A percentile compares a stretch with the other conserved stretches of the same genome.
Evolutionary conservation across 2,797 vertebrate species (phyloP).

Genomic region (Garrulus glandarius): DNA sequence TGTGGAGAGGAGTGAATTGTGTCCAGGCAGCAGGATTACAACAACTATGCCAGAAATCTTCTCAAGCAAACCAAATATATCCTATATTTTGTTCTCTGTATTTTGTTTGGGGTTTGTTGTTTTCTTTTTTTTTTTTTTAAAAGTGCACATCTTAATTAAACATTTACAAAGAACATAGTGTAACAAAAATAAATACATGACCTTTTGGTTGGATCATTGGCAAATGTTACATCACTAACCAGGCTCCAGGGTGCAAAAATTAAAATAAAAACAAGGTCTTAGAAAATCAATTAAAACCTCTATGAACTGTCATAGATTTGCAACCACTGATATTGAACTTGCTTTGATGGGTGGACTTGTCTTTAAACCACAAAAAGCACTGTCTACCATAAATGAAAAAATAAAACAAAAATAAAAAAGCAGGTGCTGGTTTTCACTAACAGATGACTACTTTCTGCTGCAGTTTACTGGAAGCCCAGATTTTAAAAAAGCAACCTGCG

Average conservation of each 20-base stretch:
- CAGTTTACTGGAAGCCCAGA: slow-evolving; percentile 46
- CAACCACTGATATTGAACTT: slow-evolving; percentile 35
- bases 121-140: not conserved
- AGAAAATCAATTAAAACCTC: slow-evolving; percentile 25
- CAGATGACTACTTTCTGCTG: slow-evolving; percentile 29
- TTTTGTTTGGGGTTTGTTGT: not conserved
- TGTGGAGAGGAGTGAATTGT: slow-evolving; percentile 28
- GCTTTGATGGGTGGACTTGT: not conserved
- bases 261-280: slow-evolving; percentile 33
- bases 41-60: slow-evolving; percentile 18
- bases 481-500: not conserved
- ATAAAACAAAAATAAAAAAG: not conserved
- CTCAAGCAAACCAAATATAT: slow-evolving; percentile 45
- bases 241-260: slow-evolving; percentile 46
- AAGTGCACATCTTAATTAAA: slow-evolving; percentile 73
- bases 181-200: slow-evolving; percentile 77
- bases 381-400: not conserved
- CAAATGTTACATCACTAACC: slow-evolving; percentile 54
- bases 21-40: slow-evolving; percentile 13
- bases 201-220: slow-evolving; percentile 64
- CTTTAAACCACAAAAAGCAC: slow-evolving; percentile 39
- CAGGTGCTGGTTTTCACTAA: slow-evolving; percentile 15
- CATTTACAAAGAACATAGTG: slow-evolving; percentile 71
- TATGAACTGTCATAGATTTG: not conserved
- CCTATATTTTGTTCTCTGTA: not conserved